Conservation (phyloP, 2,888 invertebrate species). For the Drosophila acutilabella region DNA sequence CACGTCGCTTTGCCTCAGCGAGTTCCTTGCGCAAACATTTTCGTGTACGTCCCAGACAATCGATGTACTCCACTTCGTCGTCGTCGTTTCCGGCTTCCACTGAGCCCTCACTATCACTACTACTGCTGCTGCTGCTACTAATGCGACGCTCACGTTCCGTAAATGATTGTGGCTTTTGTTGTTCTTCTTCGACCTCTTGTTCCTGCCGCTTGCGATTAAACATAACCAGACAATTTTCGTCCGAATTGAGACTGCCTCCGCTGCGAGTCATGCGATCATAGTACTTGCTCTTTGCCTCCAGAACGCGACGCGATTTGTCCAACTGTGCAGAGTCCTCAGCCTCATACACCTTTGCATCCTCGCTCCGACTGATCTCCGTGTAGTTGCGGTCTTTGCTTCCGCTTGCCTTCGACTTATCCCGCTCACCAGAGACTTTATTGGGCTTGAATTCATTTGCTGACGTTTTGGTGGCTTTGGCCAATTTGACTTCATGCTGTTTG, state of each 20-base stretch:
- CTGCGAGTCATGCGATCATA: constrained; percentile 85
- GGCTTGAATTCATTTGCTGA: constrained; percentile 86
- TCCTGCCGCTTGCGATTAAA: constrained; percentile 85
- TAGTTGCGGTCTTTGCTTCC: constrained; percentile 52
- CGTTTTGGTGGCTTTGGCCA: constrained; percentile 87
- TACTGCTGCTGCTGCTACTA: constrained; percentile 76
- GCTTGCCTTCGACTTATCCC: constrained; percentile 33
- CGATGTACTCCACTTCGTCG: constrained; percentile 94
- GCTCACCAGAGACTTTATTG: constrained; percentile 63
- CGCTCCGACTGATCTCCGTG: constrained; percentile 78
- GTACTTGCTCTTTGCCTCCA: constrained; percentile 85
- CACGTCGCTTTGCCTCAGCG: constrained; percentile 88
- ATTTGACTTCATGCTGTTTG: constrained; percentile 93
- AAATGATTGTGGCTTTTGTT: not conserved
- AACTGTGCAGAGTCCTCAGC: constrained; percentile 81
- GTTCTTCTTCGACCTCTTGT: constrained; percentile 16
- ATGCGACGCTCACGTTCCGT: constrained; percentile 11
- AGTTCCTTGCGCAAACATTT: constrained; percentile 93
- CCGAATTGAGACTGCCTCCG: constrained; percentile 83
- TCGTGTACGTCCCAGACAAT: constrained; percentile 94
- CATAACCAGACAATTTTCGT: constrained; percentile 84
- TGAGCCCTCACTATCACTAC: constrained; percentile 82
- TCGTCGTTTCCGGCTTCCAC: constrained; percentile 85
- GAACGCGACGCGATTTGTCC: constrained; percentile 85
- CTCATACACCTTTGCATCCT: constrained; percentile 76